Percentiles rank a stretch among this genome's conserved stretches.
Conservation (phyloP, 2,113 vertebrate species). For the Chloebia gouldiae region DNA sequence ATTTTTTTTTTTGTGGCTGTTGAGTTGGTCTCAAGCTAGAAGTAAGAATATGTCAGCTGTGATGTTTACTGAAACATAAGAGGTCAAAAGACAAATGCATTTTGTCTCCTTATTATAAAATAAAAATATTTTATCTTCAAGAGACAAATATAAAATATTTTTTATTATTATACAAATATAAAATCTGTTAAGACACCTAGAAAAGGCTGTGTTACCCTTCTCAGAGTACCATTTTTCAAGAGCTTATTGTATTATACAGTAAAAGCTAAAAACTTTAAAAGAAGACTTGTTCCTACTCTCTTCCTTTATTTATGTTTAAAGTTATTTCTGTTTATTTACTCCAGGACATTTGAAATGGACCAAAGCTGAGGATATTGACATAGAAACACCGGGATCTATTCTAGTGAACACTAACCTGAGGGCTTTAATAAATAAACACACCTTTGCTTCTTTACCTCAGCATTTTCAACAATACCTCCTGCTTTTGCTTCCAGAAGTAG, state of each 20-base stretch:
- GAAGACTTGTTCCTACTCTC: not conserved
- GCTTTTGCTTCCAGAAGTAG: constrained; percentile 86
- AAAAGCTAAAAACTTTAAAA: not conserved
- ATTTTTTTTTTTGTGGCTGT: not conserved
- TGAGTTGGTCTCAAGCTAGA: not conserved
- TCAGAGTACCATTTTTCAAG: not conserved
- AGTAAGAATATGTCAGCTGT: not conserved
- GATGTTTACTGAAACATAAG: not conserved
- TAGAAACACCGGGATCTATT: constrained; percentile 88
- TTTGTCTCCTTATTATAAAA: not conserved
- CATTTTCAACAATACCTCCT: constrained; percentile 87
- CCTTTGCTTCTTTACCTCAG: constrained; percentile 87
- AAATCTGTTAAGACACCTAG: not conserved
- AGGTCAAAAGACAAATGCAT: not conserved
- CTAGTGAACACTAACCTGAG: constrained; percentile 89
- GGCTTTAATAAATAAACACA: constrained; percentile 89
- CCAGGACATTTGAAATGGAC: constrained; percentile 87
- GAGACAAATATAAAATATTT: not conserved
- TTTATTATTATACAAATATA: not conserved
- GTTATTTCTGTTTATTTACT: constrained; percentile 68
- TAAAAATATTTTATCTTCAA: not conserved
- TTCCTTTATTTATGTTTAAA: constrained; percentile 54
- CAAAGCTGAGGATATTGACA: constrained; percentile 89
- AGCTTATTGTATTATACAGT: not conserved
- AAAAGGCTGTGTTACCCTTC: not conserved